Base-by-base conservation (phyloP, 2,797 vertebrate genomes). In the Labroides dimidiatus region DNA sequence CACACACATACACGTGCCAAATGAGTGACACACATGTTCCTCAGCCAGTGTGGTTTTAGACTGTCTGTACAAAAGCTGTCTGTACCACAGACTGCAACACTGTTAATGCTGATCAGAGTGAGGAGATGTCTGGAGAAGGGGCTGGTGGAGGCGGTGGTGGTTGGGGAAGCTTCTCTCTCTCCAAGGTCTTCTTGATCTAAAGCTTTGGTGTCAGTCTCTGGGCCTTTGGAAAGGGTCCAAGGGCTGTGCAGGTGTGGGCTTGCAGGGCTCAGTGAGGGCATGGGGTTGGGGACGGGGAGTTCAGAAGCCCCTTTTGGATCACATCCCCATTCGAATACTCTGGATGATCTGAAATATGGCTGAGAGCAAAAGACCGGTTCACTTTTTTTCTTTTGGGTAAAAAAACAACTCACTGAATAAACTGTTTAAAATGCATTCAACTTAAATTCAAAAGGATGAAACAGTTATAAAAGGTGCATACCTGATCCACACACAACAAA, bases 401-500 rank as follows among this genome's bases (percentile, higher is more conserved):
- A 27, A 27, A 3, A 27, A 27, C 24, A 27, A 43, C 7, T 45
- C 10, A 12, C 10, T 20, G 43, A 10, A 8, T 45, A 20, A 19
- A 45, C 17, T 4, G 10, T 33, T 1, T 5, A 2, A 20, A 42
- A 15, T 6, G 17, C 10, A 45, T 20, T 20, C 9, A 10, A 12
- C 16, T 17, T 16, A 44, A 12, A 45, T n/a, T 19, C 1, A 37
- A 37, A 30, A 51, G 49, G 24, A 43, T 20, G 1, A 53, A 4
- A 10, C 10, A 21, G 11, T 19, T 54, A 14, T 20, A 17, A 61
- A 43, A 45, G 17, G 2, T 37, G 41, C 75, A 63, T 86, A 99
- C 97, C 97, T 90, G 97, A 98, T 81, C 97, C 97, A 78, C 97
- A 98, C 14, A 99, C 96, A 78, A 99, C 97, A 87, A 99, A 98